Evolutionary conservation across 2,888 invertebrate species (phyloP).

Genomic region (Noctuana brunneofusca): DNA sequence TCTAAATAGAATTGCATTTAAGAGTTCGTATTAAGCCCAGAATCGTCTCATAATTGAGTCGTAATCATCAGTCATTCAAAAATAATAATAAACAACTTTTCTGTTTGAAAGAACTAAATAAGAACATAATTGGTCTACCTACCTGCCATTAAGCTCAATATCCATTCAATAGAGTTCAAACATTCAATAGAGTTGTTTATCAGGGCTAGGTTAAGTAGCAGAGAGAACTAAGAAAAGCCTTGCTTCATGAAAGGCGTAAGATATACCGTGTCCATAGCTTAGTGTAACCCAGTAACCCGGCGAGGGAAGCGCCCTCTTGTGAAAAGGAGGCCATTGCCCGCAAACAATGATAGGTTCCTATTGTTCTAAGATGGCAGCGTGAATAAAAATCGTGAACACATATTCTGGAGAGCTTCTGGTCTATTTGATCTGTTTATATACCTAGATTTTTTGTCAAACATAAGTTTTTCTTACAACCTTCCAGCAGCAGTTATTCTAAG

Average conservation of each 20-base stretch:
- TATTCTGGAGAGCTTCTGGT: neutral
- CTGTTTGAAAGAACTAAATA: neutral
- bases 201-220: slow-evolving; percentile 9
- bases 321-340: slow-evolving; percentile 33
- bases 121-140: neutral
- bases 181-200: neutral
- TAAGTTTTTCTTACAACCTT: too few species aligned
- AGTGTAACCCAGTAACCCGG: slow-evolving; percentile 34
- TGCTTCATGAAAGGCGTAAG: slow-evolving; percentile 11
- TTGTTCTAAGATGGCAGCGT: slow-evolving; percentile 32
- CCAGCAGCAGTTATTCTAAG: too few species aligned
- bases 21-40: too few species aligned
- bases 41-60: too few species aligned
- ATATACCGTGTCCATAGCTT: slow-evolving; percentile 16
- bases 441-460: too few species aligned
- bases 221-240: neutral
- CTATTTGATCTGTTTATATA: neutral
- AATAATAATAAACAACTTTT: neutral
- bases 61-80: too few species aligned
- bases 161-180: neutral
- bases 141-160: neutral
- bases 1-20: too few species aligned
- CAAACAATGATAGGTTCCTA: slow-evolving; percentile 31
- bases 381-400: slow-evolving; percentile 26
- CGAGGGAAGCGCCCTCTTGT: slow-evolving; percentile 27